Conservation (phyloP, 2,888 invertebrate species). For the Drosophila greeni region DNA sequence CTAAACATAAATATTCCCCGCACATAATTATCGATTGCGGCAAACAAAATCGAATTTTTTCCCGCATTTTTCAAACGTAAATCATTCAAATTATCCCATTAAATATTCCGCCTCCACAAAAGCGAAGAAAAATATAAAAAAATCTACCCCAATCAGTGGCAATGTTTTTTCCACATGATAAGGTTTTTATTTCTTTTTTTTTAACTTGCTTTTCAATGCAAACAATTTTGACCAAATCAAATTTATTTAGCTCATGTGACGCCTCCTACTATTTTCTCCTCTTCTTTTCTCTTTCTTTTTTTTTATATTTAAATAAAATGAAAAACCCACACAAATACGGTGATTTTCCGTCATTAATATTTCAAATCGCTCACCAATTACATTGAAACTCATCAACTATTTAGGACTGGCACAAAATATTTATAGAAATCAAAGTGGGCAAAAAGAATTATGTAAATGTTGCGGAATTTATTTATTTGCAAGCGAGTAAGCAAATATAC, state of each 20-base stretch:
- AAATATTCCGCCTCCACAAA: conserved; percentile 22
- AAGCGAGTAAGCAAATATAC: neutral
- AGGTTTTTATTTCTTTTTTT: conserved; percentile 1
- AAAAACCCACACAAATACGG: conserved; percentile 15
- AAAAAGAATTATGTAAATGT: conserved; percentile 4
- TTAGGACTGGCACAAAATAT: conserved; percentile 36
- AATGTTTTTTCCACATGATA: conserved; percentile 20
- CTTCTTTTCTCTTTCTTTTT: neutral
- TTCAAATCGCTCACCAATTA: conserved; percentile 57
- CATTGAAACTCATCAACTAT: conserved; percentile 43
- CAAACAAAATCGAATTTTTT: neutral
- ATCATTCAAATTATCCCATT: conserved; percentile 34
- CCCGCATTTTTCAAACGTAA: conserved; percentile 16
- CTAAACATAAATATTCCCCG: neutral
- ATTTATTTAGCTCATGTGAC: conserved; percentile 49
- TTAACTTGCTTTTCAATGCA: conserved; percentile 9
- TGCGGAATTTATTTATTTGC: conserved; percentile 1
- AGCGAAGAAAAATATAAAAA: neutral
- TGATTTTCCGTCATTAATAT: conserved; percentile 52
- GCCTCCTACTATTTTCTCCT: too few species aligned
- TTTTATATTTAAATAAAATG: neutral
- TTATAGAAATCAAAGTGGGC: conserved; percentile 14
- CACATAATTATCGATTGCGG: conserved; percentile 6
- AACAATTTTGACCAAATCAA: conserved; percentile 50
- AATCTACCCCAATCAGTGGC: conserved; percentile 16